phyloP scores from a whole-genome alignment of 2,888 invertebrate species.

The Sisyra nigra region DNA sequence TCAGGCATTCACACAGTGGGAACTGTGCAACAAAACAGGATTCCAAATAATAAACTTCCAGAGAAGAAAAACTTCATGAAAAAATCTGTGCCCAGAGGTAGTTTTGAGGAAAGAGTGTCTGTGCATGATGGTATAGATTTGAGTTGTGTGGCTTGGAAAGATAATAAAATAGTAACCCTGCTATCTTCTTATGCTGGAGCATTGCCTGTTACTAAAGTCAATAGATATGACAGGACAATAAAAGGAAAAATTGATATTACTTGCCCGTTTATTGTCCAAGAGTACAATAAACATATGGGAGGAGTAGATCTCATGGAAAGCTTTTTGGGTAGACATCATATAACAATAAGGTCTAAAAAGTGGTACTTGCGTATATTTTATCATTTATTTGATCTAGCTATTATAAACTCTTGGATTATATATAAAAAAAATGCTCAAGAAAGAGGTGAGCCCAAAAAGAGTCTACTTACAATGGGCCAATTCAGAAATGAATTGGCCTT shows the following conservation, averaged over 20 bases:
- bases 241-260: too few species aligned
- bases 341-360: conserved; percentile 13
- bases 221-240: conserved; percentile 9
- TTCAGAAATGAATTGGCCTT: conserved; percentile 1
- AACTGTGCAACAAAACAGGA: conserved; percentile 15
- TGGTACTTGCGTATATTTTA: conserved; percentile 14
- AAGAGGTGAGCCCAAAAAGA: not conserved
- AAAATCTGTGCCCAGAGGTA: conserved; percentile 12
- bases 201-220: conserved; percentile 3
- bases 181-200: not conserved
- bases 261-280: conserved; percentile 14
- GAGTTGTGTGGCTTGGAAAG: conserved; percentile 11
- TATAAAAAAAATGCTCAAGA: conserved; percentile 11
- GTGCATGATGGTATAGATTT: conserved; percentile 13
- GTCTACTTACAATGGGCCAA: not conserved
- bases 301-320: conserved; percentile 17
- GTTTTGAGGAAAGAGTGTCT: conserved; percentile 12
- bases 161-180: not conserved
- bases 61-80: conserved; percentile 14
- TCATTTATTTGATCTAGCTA: conserved; percentile 13
- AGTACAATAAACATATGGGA: conserved; percentile 17
- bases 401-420: conserved; percentile 14
- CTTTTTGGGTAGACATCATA: conserved; percentile 14
- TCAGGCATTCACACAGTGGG: conserved; percentile 15
- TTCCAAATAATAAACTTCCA: conserved; percentile 17